These are phyloP conservation scores for Himalopsyche japonica DNA, from an alignment of 2,888 invertebrate genomes.

Conservation along the genomic window DNA sequence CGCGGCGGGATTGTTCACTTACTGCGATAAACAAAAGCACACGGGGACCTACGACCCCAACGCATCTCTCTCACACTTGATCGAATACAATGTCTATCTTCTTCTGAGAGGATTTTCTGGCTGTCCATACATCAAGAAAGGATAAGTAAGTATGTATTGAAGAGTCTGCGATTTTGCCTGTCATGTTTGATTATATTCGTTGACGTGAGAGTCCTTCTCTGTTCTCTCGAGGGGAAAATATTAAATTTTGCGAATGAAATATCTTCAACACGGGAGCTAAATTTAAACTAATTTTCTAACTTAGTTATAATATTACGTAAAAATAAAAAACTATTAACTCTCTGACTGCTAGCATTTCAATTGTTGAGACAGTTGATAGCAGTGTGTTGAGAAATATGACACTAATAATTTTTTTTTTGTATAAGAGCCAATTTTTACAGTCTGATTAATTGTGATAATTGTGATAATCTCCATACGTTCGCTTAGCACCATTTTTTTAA, in stretches of 20 bases:
- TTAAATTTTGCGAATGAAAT: not conserved
- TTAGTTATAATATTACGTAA: too few species aligned
- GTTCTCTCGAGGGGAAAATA: not conserved
- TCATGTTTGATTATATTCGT: slow-evolving; percentile 11
- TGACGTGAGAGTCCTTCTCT: not conserved
- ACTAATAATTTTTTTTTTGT: too few species aligned
- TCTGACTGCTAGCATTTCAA: too few species aligned
- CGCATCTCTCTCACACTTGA: not conserved
- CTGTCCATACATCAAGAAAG: slow-evolving; percentile 10
- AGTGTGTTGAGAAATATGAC: too few species aligned
- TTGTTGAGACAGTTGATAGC: too few species aligned
- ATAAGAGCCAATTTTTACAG: too few species aligned
- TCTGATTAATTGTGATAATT: too few species aligned
- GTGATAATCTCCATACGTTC: too few species aligned
- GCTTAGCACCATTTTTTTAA: too few species aligned
- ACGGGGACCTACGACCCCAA: slow-evolving; percentile 2
- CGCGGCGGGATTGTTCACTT: not conserved
- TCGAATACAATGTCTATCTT: not conserved
- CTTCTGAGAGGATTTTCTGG: not conserved
- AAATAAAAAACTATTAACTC: too few species aligned
- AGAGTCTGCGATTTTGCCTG: slow-evolving; percentile 7
- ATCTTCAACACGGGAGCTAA: too few species aligned
- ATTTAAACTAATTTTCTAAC: too few species aligned
- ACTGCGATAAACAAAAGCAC: not conserved
- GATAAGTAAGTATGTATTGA: not conserved